Evolutionary conservation across 2,888 invertebrate genomes (phyloP), one percentile per base, ranked within the genome.

Genomic region (Toxonevra muliebris): DNA sequence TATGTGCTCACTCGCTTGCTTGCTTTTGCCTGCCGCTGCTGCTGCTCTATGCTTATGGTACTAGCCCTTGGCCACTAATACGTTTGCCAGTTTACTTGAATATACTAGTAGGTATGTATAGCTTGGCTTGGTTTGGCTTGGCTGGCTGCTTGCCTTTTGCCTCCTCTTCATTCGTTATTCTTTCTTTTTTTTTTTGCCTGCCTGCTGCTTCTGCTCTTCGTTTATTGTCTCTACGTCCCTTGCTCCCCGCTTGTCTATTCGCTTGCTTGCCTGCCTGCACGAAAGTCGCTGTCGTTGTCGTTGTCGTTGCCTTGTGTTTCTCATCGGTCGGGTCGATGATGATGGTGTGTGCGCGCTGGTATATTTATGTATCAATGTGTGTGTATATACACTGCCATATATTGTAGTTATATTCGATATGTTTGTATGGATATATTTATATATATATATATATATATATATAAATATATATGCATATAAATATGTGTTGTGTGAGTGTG

Each of bases 61-160:
- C 79, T 80, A 79, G 80, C 80, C 80, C 80, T 80, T 80, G 80
- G 79, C 76, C 79, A 80, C 80, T 77, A 79, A 76, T 73, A 75
- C 75, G 72, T 73, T 74, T 74, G 73, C 73, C 75, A 42, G 53
- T 58, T 60, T 50, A 68, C 58, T 59, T 43, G 53, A 63, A 62
- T 65, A 57, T 54, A 61, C 54, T 65, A 53, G 59, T 59, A 59
- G 41, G 59, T 65, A 59, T 58, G 52, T 60, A 53, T 41, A 54
- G 45, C 52, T 61, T 66, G 66, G 60, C 66, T 60, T 61, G 66
- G 59, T 65, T 62, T 61, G 59, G 55, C 65, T 58, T 50, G 13
- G 48, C 54, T 60, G 64, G 61, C 43, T 66, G 65, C 61, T 55
- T 69, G 61, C 64, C 64, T 61, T 52, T 43, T 65, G 54, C 60